phyloP scores from a whole-genome alignment of 2,797 vertebrate species.

The Sciaenops ocellatus region DNA sequence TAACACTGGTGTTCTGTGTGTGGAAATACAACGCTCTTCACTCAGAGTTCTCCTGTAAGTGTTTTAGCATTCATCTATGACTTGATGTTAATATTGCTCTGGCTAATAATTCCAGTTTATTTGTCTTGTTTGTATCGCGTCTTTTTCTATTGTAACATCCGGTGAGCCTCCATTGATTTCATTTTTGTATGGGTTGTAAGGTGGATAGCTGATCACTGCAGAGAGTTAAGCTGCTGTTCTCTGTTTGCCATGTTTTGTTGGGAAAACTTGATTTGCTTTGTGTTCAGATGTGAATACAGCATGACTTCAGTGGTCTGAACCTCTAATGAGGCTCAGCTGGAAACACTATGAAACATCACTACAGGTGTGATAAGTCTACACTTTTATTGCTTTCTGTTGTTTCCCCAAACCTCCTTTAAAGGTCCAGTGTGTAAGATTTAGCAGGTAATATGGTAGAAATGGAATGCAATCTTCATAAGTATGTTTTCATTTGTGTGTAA shows the following conservation, averaged over 20 bases:
- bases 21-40: neutral
- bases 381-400: neutral
- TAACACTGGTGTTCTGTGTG: neutral
- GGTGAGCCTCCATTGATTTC: neutral
- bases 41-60: neutral
- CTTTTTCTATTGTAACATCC: neutral
- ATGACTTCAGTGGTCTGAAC: no score
- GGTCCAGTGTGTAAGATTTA: no score
- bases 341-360: constrained; percentile 1
- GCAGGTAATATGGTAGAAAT: no score
- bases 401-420: neutral
- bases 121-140: neutral
- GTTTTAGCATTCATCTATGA: neutral
- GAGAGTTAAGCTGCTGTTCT: neutral
- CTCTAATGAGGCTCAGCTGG: constrained; percentile 20
- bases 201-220: neutral
- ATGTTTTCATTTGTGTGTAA: no score
- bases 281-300: neutral
- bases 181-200: neutral
- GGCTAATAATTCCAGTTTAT: neutral
- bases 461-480: no score
- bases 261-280: neutral
- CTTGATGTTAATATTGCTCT: neutral
- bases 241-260: neutral
- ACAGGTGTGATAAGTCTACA: constrained; percentile 1